These are phyloP conservation scores for Peribatodes rhomboidaria DNA, from an alignment of 2,888 invertebrate species.

Conservation along the genomic window DNA sequence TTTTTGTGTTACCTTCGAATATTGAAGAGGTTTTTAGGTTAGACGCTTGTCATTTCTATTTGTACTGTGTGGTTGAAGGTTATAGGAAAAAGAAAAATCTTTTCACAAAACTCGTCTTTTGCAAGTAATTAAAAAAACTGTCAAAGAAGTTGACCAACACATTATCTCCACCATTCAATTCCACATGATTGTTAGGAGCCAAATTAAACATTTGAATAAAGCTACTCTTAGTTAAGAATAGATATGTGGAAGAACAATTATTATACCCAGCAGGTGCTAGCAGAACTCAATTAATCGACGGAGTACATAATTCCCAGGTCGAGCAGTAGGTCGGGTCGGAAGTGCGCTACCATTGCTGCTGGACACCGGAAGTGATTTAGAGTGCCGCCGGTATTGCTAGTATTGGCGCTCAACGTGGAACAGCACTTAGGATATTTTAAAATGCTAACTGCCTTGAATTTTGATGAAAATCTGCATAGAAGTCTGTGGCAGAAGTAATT, in stretches of 20 bases:
- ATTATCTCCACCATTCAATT: neutral
- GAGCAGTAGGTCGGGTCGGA: constrained; percentile 50
- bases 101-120: neutral
- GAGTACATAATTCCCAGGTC: constrained; percentile 55
- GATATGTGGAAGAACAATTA: neutral
- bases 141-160: neutral
- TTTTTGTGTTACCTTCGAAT: constrained; percentile 16
- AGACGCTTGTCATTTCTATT: neutral
- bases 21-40: neutral
- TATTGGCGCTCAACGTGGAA: constrained; percentile 44
- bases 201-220: neutral
- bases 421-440: constrained; percentile 13
- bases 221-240: neutral
- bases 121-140: too few species aligned
- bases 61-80: neutral
- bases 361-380: constrained; percentile 69
- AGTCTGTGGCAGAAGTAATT: neutral
- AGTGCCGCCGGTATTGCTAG: constrained; percentile 30
- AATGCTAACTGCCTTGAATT: neutral
- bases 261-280: neutral
- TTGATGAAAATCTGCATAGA: neutral
- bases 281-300: constrained; percentile 59
- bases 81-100: neutral
- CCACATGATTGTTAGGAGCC: neutral
- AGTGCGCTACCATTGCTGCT: constrained; percentile 59